Conservation (phyloP, 2,113 vertebrate species). For the Isichthys henryi region DNA sequence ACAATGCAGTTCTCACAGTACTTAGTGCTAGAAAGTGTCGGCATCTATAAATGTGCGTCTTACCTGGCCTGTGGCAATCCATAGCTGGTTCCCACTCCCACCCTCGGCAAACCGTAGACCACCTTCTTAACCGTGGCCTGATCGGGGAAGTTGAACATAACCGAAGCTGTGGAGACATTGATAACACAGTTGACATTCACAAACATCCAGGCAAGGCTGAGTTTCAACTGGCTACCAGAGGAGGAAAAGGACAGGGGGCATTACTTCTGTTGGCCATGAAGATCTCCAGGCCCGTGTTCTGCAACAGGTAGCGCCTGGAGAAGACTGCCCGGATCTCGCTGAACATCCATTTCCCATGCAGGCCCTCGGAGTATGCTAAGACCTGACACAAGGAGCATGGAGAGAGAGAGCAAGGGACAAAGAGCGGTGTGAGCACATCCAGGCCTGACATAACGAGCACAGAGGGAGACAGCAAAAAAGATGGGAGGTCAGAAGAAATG, state of each 20-base stretch:
- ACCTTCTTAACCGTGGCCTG: slow-evolving; percentile 95
- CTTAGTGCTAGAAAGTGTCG: not conserved
- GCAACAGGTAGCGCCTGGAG: slow-evolving; percentile 86
- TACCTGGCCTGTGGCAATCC: slow-evolving; percentile 96
- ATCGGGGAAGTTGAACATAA: slow-evolving; percentile 98
- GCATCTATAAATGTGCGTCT: slow-evolving; percentile 24
- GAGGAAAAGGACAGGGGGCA: slow-evolving; percentile 24
- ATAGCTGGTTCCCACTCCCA: slow-evolving; percentile 97
- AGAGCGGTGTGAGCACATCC: not conserved
- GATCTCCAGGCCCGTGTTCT: slow-evolving; percentile 90
- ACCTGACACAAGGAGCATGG: slow-evolving; percentile 59
- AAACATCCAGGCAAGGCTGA: not conserved
- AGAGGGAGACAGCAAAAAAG: not conserved
- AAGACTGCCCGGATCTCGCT: slow-evolving; percentile 97
- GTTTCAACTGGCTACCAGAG: slow-evolving; percentile 2
- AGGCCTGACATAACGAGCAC: not conserved
- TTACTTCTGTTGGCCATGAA: slow-evolving; percentile 99
- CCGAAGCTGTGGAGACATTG: slow-evolving; percentile 68
- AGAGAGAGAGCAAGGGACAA: not conserved
- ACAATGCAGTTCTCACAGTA: not conserved
- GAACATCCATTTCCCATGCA: slow-evolving; percentile 99
- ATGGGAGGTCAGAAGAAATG: not conserved
- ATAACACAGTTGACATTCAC: not conserved
- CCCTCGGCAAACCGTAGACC: slow-evolving; percentile 89
- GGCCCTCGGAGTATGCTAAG: slow-evolving; percentile 86